Conservation (phyloP, 1,140 invertebrate species). For the Cecropterus lyciades region DNA sequence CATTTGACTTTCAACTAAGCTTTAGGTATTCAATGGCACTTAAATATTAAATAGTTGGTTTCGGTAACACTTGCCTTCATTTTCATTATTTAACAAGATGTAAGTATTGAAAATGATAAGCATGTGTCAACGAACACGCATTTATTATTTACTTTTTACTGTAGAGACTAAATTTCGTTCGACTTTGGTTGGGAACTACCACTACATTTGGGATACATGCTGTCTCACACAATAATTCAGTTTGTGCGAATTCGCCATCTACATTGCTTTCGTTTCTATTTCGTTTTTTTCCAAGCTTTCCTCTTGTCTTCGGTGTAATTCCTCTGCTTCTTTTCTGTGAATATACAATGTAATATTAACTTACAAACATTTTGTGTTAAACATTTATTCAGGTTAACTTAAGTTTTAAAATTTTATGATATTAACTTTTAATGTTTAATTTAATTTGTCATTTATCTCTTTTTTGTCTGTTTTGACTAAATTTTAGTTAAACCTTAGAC, state of each 20-base stretch:
- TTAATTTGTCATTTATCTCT: too few species aligned
- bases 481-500: too few species aligned
- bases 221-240: conserved; percentile 28
- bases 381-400: not conserved
- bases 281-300: conserved; percentile 60
- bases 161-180: conserved; percentile 61
- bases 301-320: conserved; percentile 69
- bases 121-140: conserved; percentile 15
- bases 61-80: conserved; percentile 13
- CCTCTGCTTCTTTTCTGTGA: conserved; percentile 79
- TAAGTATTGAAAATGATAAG: conserved; percentile 22
- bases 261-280: conserved; percentile 73
- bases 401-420: too few species aligned
- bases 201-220: conserved; percentile 70
- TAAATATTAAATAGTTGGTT: conserved; percentile 38
- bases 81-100: conserved; percentile 10
- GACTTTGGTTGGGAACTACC: conserved; percentile 79
- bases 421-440: too few species aligned
- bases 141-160: conserved; percentile 28
- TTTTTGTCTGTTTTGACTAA: too few species aligned
- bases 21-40: conserved; percentile 64
- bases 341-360: not conserved
- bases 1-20: conserved; percentile 33
- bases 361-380: too few species aligned
- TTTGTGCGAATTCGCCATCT: conserved; percentile 34